Evolutionary conservation across 1,140 invertebrate species (phyloP).

Genomic region (Pseudachorutes palmiensis): DNA sequence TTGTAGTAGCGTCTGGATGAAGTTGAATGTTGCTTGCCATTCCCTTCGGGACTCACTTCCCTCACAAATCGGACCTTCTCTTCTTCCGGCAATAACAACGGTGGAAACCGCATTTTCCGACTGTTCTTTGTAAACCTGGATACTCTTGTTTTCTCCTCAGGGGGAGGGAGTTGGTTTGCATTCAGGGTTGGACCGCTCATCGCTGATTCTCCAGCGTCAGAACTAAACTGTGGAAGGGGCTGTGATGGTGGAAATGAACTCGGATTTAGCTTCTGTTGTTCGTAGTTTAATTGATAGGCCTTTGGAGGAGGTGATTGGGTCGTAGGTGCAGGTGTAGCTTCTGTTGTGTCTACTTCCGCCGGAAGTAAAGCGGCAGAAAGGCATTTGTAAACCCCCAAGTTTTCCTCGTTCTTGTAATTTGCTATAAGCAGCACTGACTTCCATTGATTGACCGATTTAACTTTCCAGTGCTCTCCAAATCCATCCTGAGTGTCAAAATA

Average conservation of each 20-base stretch:
- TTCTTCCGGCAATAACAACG: background rate
- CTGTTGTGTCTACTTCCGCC: conserved; percentile 6
- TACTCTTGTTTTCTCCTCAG: background rate
- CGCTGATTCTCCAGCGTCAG: background rate
- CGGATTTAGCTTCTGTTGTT: background rate
- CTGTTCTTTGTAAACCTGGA: conserved; percentile 3
- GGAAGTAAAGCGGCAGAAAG: conserved; percentile 33
- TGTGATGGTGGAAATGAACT: background rate
- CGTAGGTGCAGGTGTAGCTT: background rate
- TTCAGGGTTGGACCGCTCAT: background rate
- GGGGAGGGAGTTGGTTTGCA: background rate
- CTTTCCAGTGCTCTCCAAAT: conserved; percentile 28
- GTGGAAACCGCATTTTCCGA: conserved; percentile 3
- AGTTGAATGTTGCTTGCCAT: background rate
- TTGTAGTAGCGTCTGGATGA: background rate
- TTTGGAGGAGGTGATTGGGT: background rate
- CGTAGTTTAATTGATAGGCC: background rate
- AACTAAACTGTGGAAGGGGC: background rate
- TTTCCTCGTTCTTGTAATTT: conserved; percentile 29
- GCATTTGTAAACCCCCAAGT: conserved; percentile 33
- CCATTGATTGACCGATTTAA: conserved; percentile 28
- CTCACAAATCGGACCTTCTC: background rate
- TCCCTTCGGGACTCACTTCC: background rate
- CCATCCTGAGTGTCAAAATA: conserved; percentile 32
- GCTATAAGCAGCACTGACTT: conserved; percentile 25